Percentiles rank a stretch among this genome's conserved stretches.
Conservation (phyloP, 2,888 invertebrate species). For the Idaea aversata region DNA sequence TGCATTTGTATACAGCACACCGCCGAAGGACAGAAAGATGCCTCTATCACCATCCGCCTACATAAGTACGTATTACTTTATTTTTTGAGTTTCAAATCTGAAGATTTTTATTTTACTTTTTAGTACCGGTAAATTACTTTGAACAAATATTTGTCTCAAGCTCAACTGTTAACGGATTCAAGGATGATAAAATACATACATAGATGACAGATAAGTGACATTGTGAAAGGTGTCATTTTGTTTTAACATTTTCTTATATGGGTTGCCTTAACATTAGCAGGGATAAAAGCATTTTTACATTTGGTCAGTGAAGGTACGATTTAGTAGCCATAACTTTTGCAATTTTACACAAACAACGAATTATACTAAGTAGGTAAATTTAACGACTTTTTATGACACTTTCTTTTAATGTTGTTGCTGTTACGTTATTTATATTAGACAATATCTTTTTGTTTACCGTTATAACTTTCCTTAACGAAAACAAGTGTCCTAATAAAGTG, state of each 20-base stretch:
- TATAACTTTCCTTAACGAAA: neutral
- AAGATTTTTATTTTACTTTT: neutral
- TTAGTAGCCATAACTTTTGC: neutral
- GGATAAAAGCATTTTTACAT: neutral
- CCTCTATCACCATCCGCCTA: constrained; percentile 69
- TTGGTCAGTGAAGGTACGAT: neutral
- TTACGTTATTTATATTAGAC: neutral
- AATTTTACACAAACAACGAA: neutral
- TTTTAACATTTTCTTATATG: neutral
- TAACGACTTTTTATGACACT: neutral
- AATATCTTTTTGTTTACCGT: neutral
- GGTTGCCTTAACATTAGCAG: neutral
- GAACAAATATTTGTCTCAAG: neutral
- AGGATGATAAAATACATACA: neutral
- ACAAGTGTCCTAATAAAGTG: neutral
- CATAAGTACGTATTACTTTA: constrained; percentile 64
- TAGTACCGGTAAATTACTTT: neutral
- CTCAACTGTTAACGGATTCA: constrained; percentile 7
- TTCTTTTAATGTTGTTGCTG: neutral
- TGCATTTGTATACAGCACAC: constrained; percentile 76
- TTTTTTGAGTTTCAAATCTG: constrained; percentile 9
- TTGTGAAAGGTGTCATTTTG: neutral
- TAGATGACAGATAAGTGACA: neutral
- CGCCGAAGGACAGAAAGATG: constrained; percentile 71
- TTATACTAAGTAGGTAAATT: neutral